Base-by-base conservation (phyloP, 2,888 invertebrate genomes). In the Lampropteryx suffumata region DNA sequence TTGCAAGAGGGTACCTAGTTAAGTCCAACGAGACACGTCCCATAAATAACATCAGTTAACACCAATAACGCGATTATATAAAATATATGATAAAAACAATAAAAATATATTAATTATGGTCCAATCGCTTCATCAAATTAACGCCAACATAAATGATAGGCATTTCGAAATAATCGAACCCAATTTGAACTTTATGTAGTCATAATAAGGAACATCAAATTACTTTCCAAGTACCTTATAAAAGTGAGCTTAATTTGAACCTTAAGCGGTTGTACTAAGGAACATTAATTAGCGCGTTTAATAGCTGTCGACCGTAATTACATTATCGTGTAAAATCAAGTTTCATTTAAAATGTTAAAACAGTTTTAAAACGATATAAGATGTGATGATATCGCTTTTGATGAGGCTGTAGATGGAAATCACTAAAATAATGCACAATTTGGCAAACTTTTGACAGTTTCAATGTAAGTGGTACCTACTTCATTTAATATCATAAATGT, bases 61-160 rank as follows among this genome's bases (percentile, higher is more conserved):
- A 26, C 34, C 21, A 40, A 40, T 34, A 21, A 35, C 24, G 4
- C 21, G 40, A 36, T 32, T 36, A 32, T 45, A 21, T 17, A 39
- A 41, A 27, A n/a, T n/a, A n/a, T n/a, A n/a, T n/a, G 30, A 36
- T 36, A 36, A 27, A 41, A 17, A 41, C 35, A 13, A 29, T 34
- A 33, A 44, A 48, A 39, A 34, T 34, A 50, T 51, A 35, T 41
- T 44, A 51, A 51, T 49, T 49, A 54, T 30, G 36, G 35, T 6
- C 39, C 43, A 48, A 59, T 55, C 39, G 32, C 45, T 59, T 55
- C 9, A 52, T 55, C 40, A 34, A 41, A 36, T 50, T 42, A 42
- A 47, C 51, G 29, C 49, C 36, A 37, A 30, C 44, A 44, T 41
- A 35, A 50, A 45, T 47, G 42, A 43, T 27, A 44, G 13, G 7